A percentile compares a stretch with the other conserved stretches of the same genome.
Conservation (phyloP, 2,113 vertebrate species). For the Poicephalus gulielmi region DNA sequence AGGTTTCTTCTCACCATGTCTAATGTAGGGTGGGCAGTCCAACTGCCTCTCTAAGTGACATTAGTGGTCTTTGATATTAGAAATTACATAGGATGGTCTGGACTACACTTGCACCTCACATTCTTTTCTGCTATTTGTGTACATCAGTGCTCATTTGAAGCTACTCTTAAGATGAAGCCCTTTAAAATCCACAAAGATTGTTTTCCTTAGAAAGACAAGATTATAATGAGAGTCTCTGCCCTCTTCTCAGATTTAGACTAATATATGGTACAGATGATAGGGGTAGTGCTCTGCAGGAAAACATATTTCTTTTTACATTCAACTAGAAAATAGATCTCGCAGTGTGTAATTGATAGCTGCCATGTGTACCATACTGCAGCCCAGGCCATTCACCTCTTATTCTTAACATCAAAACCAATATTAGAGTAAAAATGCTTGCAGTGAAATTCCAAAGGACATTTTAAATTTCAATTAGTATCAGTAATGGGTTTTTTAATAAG, state of each 20-base stretch:
- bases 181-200: background rate
- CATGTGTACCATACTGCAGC: background rate
- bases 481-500: conserved; percentile 73
- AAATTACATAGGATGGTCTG: background rate
- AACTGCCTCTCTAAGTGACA: background rate
- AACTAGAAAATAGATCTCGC: conserved; percentile 9
- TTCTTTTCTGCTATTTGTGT: background rate
- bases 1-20: conserved; percentile 70
- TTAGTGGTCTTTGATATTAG: background rate
- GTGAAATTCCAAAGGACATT: conserved; percentile 67
- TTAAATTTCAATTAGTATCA: conserved; percentile 73
- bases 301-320: background rate
- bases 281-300: background rate
- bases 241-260: background rate
- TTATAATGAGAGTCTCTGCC: background rate
- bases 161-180: background rate
- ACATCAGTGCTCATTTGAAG: background rate
- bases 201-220: background rate
- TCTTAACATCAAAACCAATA: conserved; percentile 46
- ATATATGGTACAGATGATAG: background rate
- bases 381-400: conserved; percentile 16
- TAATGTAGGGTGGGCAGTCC: background rate
- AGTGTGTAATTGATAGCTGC: conserved; percentile 41
- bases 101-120: background rate
- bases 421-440: conserved; percentile 68